Base-by-base conservation (phyloP, 2,113 vertebrate species). In the Pheucticus melanocephalus region DNA sequence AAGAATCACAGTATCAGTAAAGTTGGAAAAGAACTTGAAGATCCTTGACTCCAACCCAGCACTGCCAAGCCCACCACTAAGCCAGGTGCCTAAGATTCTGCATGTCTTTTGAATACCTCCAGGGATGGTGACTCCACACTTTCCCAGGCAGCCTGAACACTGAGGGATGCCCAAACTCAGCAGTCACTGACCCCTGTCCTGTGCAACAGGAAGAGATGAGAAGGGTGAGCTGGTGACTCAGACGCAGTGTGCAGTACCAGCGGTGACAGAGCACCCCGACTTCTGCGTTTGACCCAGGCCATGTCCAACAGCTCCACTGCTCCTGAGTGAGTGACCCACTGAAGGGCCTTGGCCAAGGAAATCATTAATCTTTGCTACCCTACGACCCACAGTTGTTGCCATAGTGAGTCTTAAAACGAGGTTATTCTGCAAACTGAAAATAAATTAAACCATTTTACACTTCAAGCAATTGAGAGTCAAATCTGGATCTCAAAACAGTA, bases 221-320 rank as follows among this genome's bases (percentile, higher is more conserved):
- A 51, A 23, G 35, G 22, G 37, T 66, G 42, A 77, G 35, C 42
- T 64, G 57, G 10, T 51, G 75, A 79, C 48, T 31, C 60, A 31
- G 61, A 47, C 1, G 3, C 27, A 91, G 40, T 0, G 0, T 19
- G 31, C 13, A 83, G 78, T 39, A 14, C 15, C 30, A 22, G 35
- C 15, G 1, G n/a, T 48, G 73, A 54, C 3, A 4, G 61, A 48
- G 24, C 45, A 56, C 9, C 44, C n/a, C 0, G 0, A 22, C 10
- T 44, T 50, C 63, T 69, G 73, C 59, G 7, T 66, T 25, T 76
- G 87, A 37, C 42, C 33, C 35, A 14, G 70, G 24, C 23, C 1
- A 0, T 21, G 35, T 5, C 8, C 4, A 87, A 30, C 61, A 65
- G n/a, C 28, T 88, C 45, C 25, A 28, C 2, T 73, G 50, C 60